These are phyloP conservation scores for Atlantisia rogersi DNA, from an alignment of 2,113 vertebrate species.

Conservation along the genomic window DNA sequence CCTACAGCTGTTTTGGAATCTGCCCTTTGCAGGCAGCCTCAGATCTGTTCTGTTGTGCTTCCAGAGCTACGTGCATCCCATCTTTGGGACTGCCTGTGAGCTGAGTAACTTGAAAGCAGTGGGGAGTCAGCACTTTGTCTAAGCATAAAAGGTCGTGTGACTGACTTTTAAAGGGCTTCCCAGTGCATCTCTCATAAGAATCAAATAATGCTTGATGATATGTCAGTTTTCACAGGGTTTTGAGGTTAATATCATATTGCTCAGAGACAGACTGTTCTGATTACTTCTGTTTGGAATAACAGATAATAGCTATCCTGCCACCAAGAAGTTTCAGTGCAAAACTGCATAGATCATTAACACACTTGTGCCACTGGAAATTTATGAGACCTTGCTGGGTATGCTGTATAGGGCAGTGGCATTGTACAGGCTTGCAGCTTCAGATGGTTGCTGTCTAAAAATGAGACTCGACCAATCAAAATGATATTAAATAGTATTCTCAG, in stretches of 20 bases:
- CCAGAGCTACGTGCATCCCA: fast-evolving
- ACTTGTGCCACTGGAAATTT: neutral
- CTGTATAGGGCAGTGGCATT: neutral
- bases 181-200: neutral
- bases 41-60: neutral
- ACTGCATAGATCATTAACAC: neutral
- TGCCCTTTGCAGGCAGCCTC: neutral
- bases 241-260: neutral
- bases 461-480: neutral
- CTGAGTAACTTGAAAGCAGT: neutral
- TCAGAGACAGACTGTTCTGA: neutral
- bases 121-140: neutral
- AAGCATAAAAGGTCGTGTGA: neutral
- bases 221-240: neutral
- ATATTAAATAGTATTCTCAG: neutral
- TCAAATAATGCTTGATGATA: neutral
- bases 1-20: neutral
- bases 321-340: neutral
- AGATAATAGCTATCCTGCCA: neutral
- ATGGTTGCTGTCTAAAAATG: neutral
- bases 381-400: neutral
- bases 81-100: neutral
- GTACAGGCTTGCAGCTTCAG: neutral
- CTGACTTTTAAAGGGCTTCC: neutral
- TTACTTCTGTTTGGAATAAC: neutral